A percentile compares a stretch with the other conserved stretches of the same genome.
These are phyloP conservation scores for Ophioninae sp. DNA, from an alignment of 2,888 invertebrate genomes.

Conservation along the genomic window DNA sequence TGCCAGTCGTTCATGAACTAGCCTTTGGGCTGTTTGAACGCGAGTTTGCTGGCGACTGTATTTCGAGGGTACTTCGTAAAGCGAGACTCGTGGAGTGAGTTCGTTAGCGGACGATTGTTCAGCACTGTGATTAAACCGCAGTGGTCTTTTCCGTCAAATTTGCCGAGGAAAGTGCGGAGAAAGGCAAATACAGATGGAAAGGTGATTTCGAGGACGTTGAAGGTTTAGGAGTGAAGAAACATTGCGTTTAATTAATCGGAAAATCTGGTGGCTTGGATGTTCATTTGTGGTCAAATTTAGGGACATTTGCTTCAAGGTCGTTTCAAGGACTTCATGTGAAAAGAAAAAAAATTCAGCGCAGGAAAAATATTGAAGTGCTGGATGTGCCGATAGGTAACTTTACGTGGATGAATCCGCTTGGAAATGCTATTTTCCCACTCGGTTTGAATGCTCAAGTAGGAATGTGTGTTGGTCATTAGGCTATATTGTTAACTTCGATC, in stretches of 20 bases:
- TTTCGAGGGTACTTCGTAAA: constrained; percentile 18
- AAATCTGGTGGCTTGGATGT: not conserved
- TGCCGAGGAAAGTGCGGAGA: constrained; percentile 52
- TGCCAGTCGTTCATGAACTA: not conserved
- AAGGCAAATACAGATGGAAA: constrained; percentile 5
- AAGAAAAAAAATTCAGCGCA: not conserved
- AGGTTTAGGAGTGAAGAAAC: not conserved
- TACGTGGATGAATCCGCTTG: not conserved
- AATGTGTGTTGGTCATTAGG: constrained; percentile 68
- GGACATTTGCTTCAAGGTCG: not conserved
- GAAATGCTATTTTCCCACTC: not conserved
- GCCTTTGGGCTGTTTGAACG: not conserved
- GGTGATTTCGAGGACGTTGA: not conserved
- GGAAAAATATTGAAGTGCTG: not conserved
- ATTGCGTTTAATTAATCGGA: not conserved
- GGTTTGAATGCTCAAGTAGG: not conserved
- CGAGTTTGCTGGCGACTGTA: not conserved
- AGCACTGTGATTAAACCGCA: constrained; percentile 65
- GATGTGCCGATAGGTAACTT: not conserved
- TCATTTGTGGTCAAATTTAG: not conserved
- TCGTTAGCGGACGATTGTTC: constrained; percentile 77
- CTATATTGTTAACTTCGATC: constrained; percentile 70
- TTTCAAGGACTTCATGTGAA: not conserved
- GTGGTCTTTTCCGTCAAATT: constrained; percentile 66
- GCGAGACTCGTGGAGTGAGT: constrained; percentile 62